phyloP scores from a whole-genome alignment of 2,888 invertebrate genomes.

The Drosophila emarginata region DNA sequence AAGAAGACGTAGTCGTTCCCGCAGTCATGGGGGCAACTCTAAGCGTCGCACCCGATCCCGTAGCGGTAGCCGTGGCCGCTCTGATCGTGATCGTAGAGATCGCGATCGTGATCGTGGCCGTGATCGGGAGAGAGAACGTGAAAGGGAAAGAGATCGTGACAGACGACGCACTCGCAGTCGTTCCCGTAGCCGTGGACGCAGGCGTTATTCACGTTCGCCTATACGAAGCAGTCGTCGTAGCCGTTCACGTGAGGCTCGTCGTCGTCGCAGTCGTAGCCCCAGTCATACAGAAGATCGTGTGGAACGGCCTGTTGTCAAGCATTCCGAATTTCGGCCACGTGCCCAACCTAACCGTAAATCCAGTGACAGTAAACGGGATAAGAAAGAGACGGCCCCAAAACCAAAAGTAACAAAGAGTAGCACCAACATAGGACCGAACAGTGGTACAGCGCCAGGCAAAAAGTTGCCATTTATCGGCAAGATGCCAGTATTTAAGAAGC shows the following conservation, averaged over 20 bases:
- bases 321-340: conserved; percentile 81
- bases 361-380: conserved; percentile 54
- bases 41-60: conserved; percentile 33
- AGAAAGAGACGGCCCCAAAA: conserved; percentile 61
- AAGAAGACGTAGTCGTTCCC: conserved; percentile 55
- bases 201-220: conserved; percentile 71
- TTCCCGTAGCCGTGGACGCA: conserved; percentile 65
- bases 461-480: conserved; percentile 93
- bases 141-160: conserved; percentile 48
- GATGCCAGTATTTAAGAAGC: conserved; percentile 89
- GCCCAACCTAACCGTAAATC: conserved; percentile 71
- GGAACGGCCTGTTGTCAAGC: conserved; percentile 81
- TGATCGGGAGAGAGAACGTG: conserved; percentile 50
- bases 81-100: conserved; percentile 48
- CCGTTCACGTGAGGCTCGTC: conserved; percentile 53
- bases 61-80: conserved; percentile 54
- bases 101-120: conserved; percentile 44
- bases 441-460: conserved; percentile 82
- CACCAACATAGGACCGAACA: conserved; percentile 23
- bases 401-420: conserved; percentile 52
- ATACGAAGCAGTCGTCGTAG: conserved; percentile 54
- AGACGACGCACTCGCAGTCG: conserved; percentile 59
- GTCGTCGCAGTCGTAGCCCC: conserved; percentile 46
- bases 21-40: conserved; percentile 14
- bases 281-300: conserved; percentile 68